A percentile compares a stretch with the other conserved stretches of the same genome.
Conservation (phyloP, 2,888 invertebrate genomes). For the Aspidiotus rigidus region DNA sequence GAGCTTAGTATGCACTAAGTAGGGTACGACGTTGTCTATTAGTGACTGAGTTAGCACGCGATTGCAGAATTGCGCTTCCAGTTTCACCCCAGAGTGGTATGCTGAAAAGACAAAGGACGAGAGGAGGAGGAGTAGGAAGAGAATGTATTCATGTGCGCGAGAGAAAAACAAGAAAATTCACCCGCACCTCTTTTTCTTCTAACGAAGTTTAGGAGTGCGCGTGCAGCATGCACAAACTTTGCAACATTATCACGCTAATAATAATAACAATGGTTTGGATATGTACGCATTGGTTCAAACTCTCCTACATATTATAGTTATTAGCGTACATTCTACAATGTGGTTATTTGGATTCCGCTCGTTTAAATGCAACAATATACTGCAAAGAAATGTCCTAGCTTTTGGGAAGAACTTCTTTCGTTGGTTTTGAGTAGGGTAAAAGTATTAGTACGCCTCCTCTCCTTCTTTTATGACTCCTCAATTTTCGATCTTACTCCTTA, state of each 20-base stretch:
- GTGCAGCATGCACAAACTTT: slow-evolving; percentile 28
- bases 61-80: slow-evolving; percentile 13
- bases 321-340: too few relatives aligned
- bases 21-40: slow-evolving; percentile 29
- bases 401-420: too few relatives aligned
- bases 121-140: too few relatives aligned
- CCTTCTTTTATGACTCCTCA: too few relatives aligned
- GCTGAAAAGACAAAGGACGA: too few relatives aligned
- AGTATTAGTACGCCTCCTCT: too few relatives aligned
- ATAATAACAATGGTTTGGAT: slow-evolving; percentile 19
- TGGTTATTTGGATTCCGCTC: too few relatives aligned
- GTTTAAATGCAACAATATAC: too few relatives aligned
- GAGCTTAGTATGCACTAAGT: not conserved
- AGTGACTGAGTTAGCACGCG: slow-evolving; percentile 19
- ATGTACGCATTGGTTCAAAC: slow-evolving; percentile 22
- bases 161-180: not conserved
- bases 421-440: too few relatives aligned
- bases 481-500: too few relatives aligned
- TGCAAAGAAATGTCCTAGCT: too few relatives aligned
- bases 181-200: not conserved
- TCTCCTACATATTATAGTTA: too few relatives aligned
- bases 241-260: slow-evolving; percentile 29
- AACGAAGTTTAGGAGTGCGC: slow-evolving; percentile 20
- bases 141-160: not conserved
- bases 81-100: slow-evolving; percentile 2